Evolutionary conservation across 2,888 invertebrate genomes (phyloP).

Genomic region (Aphelenchoides bicaudatus): DNA sequence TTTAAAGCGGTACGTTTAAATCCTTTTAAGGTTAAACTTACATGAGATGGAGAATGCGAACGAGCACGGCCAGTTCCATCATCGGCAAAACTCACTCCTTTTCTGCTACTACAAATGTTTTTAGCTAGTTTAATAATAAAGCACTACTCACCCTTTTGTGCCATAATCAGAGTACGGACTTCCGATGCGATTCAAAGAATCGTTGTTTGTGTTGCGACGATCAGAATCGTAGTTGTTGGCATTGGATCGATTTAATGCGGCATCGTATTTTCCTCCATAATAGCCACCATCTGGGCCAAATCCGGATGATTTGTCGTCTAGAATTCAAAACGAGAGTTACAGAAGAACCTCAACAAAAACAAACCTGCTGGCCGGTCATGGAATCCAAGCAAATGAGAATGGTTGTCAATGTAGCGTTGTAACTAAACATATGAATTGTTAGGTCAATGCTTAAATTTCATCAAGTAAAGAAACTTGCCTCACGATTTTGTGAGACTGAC

Average conservation of each 20-base stretch:
- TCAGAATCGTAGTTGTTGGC: conserved; percentile 9
- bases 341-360: not conserved
- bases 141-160: not conserved
- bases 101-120: conserved; percentile 15
- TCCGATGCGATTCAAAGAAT: conserved; percentile 31
- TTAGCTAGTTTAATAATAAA: not conserved
- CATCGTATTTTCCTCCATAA: conserved; percentile 2
- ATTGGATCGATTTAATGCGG: conserved; percentile 1
- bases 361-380: conserved; percentile 34
- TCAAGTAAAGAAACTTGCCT: no score
- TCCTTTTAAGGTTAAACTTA: no score
- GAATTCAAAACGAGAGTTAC: conserved; percentile 14
- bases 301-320: conserved; percentile 27
- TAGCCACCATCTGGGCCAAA: not conserved
- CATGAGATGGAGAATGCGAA: conserved; percentile 31
- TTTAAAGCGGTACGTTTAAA: no score
- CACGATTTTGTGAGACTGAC: conserved; percentile 48
- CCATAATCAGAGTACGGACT: conserved; percentile 31
- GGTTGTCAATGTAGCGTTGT: conserved; percentile 39
- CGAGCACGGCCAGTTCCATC: conserved; percentile 39
- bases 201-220: conserved; percentile 10
- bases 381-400: conserved; percentile 36
- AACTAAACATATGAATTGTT: no score
- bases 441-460: no score
- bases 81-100: conserved; percentile 40